Conservation (phyloP, 2,888 invertebrate genomes). For the Lamellibrachia columna region DNA sequence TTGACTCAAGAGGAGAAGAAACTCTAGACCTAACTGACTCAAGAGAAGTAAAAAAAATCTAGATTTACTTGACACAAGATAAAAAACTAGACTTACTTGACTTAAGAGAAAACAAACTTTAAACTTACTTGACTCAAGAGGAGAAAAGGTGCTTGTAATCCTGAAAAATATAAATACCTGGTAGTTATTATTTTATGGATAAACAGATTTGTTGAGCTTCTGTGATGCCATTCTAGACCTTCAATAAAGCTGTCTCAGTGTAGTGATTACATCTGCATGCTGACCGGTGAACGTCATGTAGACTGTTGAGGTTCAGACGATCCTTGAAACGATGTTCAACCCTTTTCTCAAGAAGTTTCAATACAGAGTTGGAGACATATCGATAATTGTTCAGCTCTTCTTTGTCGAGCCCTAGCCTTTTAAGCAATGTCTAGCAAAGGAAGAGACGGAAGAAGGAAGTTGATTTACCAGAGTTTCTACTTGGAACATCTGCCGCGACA, state of each 20-base stretch:
- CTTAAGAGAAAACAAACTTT: neutral
- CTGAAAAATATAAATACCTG: neutral
- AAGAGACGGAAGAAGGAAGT: no score
- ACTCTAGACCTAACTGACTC: neutral
- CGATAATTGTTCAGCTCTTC: no score
- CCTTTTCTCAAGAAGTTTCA: no score
- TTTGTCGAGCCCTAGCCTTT: no score
- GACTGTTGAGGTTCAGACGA: no score
- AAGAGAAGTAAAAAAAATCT: no score
- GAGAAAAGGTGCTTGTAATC: neutral
- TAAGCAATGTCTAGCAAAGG: no score
- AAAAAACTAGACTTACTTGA: neutral
- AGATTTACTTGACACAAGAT: neutral
- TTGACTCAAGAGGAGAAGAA: neutral
- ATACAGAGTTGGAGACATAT: no score
- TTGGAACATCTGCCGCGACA: neutral
- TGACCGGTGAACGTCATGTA: no score
- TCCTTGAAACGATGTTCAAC: no score
- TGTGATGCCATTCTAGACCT: neutral
- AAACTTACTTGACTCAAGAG: conserved; percentile 6
- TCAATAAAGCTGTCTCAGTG: no score
- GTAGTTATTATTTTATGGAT: neutral
- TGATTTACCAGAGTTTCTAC: neutral
- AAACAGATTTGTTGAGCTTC: neutral
- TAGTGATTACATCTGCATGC: no score